Conservation (phyloP, 2,113 vertebrate species). For the Cebus imitator region DNA sequence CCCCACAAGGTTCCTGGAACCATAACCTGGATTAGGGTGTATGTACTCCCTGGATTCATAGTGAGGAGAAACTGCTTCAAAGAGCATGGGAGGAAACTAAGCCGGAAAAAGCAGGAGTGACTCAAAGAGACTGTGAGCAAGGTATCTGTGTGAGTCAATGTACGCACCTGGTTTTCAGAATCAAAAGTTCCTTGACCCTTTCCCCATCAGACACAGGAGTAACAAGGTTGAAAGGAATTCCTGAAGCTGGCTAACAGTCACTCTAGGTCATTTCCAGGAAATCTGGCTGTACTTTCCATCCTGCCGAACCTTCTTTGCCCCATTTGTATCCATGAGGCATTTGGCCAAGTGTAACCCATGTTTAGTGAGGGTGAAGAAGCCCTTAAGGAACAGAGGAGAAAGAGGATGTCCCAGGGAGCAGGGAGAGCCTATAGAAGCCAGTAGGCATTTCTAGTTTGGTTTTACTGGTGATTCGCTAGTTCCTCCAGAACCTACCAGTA, state of each 20-base stretch:
- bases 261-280: constrained; percentile 67
- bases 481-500: neutral
- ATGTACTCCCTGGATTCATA: neutral
- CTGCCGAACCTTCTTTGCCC: constrained; percentile 42
- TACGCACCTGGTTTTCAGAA: constrained; percentile 48
- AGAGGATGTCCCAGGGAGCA: neutral
- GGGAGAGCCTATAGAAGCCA: neutral
- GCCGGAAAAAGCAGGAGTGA: constrained; percentile 64
- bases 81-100: constrained; percentile 32
- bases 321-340: constrained; percentile 27
- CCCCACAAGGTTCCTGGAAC: neutral
- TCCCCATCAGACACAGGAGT: constrained; percentile 51
- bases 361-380: constrained; percentile 1
- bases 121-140: constrained; percentile 46
- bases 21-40: neutral
- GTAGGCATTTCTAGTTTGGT: neutral
- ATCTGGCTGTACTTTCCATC: constrained; percentile 64
- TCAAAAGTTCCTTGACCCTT: constrained; percentile 47
- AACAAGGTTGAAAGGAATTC: constrained; percentile 65
- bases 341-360: neutral
- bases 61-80: constrained; percentile 41
- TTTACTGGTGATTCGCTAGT: neutral
- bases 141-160: constrained; percentile 46
- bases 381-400: constrained; percentile 29
- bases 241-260: constrained; percentile 62